Conservation (phyloP, 1,140 invertebrate genomes). For the Apis dorsata region DNA sequence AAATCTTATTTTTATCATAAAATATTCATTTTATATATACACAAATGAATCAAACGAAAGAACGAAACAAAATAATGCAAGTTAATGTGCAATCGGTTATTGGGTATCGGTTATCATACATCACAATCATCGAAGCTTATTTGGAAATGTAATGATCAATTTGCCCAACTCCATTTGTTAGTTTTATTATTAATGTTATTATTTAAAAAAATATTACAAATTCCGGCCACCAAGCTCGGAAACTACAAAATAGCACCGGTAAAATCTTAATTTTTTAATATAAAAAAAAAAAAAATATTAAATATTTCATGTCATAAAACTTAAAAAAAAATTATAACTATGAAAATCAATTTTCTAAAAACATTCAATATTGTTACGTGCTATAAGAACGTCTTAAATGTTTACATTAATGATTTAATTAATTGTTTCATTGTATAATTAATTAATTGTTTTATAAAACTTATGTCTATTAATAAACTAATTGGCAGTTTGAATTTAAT, state of each 20-base stretch:
- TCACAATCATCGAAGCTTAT: slow-evolving; percentile 3
- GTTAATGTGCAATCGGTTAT: slow-evolving; percentile 36
- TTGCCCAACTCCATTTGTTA: slow-evolving; percentile 50
- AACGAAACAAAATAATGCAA: slow-evolving; percentile 19
- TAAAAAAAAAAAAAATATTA: background rate
- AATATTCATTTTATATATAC: background rate
- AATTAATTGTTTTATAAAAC: no score
- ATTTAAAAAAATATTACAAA: slow-evolving; percentile 33
- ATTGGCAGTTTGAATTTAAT: background rate
- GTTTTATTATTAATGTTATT: slow-evolving; percentile 63
- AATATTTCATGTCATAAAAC: background rate
- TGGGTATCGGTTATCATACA: background rate
- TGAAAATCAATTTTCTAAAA: background rate
- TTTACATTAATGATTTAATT: background rate
- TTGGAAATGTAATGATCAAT: slow-evolving; percentile 50
- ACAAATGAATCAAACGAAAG: slow-evolving; percentile 3
- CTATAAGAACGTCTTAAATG: background rate
- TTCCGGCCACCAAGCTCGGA: slow-evolving; percentile 40
- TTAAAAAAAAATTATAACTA: background rate
- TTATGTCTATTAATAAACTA: no score
- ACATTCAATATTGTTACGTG: background rate
- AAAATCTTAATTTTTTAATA: background rate
- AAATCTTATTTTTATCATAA: background rate
- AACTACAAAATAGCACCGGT: slow-evolving; percentile 24
- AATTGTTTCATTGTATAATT: background rate